Evolutionary conservation across 2,888 invertebrate species (phyloP), one percentile per base, ranked within the genome.

Genomic region (Onthophagus sagittarius): DNA sequence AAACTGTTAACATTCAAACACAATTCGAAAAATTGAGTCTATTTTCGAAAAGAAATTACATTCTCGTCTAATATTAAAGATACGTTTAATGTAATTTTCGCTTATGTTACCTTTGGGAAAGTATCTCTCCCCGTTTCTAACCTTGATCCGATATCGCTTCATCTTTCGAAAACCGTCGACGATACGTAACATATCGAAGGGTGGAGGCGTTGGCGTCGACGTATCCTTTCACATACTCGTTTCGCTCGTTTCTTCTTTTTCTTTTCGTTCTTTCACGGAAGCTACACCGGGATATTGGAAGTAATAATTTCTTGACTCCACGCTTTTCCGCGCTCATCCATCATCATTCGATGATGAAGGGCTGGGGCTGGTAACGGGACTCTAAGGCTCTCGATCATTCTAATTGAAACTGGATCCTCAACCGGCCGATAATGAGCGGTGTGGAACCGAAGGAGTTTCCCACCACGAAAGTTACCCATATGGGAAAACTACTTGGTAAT

Each of bases 321-420:
- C 70, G 71, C 71, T 77, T 78, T 76, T 69, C 72, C 72, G 39
- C 15, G 15, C 73, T 79, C 81, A 84, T 83, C 82, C 80, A 83
- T 83, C 83, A 84, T 83, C 80, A 81, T 81, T 79, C 67, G 80
- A 79, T 81, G 81, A 81, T 81, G 81, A 82, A 82, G 81, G 80
- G 79, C 80, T 79, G 80, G 82, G 81, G 82, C 80, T 80, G 80
- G 84, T 81, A 84, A 84, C 83, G 80, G 80, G 83, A 84, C 83
- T 81, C 83, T 80, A 74, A 77, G 81, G 81, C 83, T 84, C 84
- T 85, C 84, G 82, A 85, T 84, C 85, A 84, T 83, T 83, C 83
- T 85, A 85, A 85, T 85, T 85, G 85, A 85, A 85, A 85, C 83
- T 80, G 81, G 84, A 85, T 82, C 81, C 82, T 79, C 80, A 80